phyloP scores from a whole-genome alignment of 2,113 vertebrate genomes.

The Amblyopsis rosae region DNA sequence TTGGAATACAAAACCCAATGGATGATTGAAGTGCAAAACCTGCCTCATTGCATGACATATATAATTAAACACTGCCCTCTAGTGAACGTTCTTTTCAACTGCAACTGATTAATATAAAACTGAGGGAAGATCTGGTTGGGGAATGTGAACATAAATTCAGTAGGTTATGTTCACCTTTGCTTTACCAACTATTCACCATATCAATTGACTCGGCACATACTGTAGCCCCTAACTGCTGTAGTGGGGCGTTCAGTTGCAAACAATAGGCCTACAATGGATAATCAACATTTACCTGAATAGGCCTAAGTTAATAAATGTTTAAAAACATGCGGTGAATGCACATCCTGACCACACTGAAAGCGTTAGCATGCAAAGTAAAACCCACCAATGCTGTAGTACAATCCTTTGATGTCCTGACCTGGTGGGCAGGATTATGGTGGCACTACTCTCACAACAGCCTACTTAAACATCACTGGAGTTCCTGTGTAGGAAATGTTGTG shows the following conservation, averaged over 20 bases:
- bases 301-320: too few species aligned
- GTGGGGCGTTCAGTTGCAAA: too few species aligned
- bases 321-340: neutral
- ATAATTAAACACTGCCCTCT: slow-evolving; percentile 49
- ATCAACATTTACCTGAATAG: too few species aligned
- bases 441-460: slow-evolving; percentile 36
- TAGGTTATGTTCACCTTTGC: too few species aligned
- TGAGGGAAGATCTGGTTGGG: too few species aligned
- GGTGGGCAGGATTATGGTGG: slow-evolving; percentile 53
- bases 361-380: neutral
- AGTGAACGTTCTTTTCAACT: slow-evolving; percentile 31
- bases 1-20: too few species aligned
- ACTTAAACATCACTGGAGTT: slow-evolving; percentile 57
- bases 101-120: neutral
- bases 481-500: slow-evolving; percentile 47
- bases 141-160: too few species aligned
- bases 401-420: slow-evolving; percentile 22
- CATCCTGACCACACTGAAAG: neutral
- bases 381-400: neutral
- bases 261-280: too few species aligned
- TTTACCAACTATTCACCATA: too few species aligned
- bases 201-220: too few species aligned
- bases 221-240: too few species aligned
- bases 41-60: neutral
- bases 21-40: too few species aligned